A percentile compares a stretch with the other conserved stretches of the same genome.
Conservation (phyloP, 2,888 invertebrate species). For the Nudaria mundana region DNA sequence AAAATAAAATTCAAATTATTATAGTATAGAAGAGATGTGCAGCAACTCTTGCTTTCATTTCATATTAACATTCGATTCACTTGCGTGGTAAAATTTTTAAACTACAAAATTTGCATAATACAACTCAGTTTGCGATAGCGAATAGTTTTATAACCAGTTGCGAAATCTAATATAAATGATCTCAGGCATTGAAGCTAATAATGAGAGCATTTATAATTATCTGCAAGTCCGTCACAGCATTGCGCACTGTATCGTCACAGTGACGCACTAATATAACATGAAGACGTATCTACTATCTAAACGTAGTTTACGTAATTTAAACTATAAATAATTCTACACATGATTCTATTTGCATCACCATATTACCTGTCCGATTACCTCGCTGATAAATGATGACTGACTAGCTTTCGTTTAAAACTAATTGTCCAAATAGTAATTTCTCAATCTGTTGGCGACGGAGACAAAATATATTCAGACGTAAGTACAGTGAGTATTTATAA, state of each 20-base stretch:
- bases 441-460: constrained; percentile 54
- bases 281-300: constrained; percentile 34
- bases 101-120: too few relatives aligned
- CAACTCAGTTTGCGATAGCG: too few relatives aligned
- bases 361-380: constrained; percentile 56
- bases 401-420: constrained; percentile 60
- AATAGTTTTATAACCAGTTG: constrained; percentile 5
- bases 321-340: constrained; percentile 34
- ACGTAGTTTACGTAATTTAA: constrained; percentile 35
- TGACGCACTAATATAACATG: constrained; percentile 40
- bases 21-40: too few relatives aligned
- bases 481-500: constrained; percentile 51
- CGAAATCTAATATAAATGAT: constrained; percentile 10
- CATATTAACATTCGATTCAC: too few relatives aligned
- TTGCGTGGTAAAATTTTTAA: too few relatives aligned
- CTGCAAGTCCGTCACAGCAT: constrained; percentile 30
- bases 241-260: constrained; percentile 38
- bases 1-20: too few relatives aligned
- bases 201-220: constrained; percentile 28
- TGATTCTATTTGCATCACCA: constrained; percentile 37
- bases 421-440: constrained; percentile 65
- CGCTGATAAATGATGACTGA: constrained; percentile 59
- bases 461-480: constrained; percentile 58
- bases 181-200: constrained; percentile 15
- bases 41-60: too few relatives aligned